Base-by-base conservation (phyloP, 2,113 vertebrate species). In the Rhea americana region DNA sequence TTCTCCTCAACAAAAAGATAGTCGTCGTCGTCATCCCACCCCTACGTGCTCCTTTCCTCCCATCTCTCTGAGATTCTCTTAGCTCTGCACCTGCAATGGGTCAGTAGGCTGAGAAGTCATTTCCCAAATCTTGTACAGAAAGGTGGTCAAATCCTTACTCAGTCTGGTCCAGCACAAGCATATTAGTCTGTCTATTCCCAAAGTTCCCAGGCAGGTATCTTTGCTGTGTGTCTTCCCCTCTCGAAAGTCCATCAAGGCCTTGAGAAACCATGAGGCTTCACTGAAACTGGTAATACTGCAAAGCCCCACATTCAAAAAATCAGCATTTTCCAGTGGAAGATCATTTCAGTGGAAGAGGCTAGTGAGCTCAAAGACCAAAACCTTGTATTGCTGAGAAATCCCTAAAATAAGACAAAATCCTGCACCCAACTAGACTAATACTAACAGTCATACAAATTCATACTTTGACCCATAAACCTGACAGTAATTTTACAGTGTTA, bases 111-210 rank as follows among this genome's bases (percentile, higher is more conserved):
- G 65, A 45, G 14, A 82, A 55, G 2, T 25, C 3, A 48, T 4
- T 51, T 85, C 51, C 56, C n/a, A 68, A 41, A 45, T 59, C 47
- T 82, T 9, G 63, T 5, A 2, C 7, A 59, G 62, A 62, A 87
- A 48, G 32, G 5, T 51, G 4, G 7, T 65, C 41, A 28, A 55
- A 39, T 66, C 37, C 25, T 28, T 63, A 30, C 43, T 56, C 4
- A 1, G 28, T 45, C 32, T 16, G 4, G 19, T 67, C 25, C 35
- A 41, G 14, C n/a, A 62, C 12, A 39, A 24, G 26, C 25, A 26
- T 4, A 2, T 19, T 18, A 35, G 9, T 37, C 43, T 65, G 25
- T n/a, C 24, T 1, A 1, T 3, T 62, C 21, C 74, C 45, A 0
- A 6, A 19, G 18, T 20, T 87, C 47, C 50, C 24, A 74, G 26